Evolutionary conservation across 2,113 vertebrate species (phyloP).

Genomic region (Aythya baeri): DNA sequence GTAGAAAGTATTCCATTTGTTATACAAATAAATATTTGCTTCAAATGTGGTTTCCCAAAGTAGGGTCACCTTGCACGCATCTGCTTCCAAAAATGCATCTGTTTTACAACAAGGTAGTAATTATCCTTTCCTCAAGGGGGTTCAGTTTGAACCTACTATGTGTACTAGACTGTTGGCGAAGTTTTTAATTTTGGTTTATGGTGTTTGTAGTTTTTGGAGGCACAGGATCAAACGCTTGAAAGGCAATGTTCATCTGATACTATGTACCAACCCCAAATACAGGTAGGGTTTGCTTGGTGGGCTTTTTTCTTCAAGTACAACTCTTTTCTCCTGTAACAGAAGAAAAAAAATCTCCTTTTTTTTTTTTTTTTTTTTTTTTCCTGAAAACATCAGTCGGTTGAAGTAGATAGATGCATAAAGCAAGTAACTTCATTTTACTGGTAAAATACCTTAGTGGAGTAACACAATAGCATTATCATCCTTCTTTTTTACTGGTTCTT

Average conservation of each 20-base stretch:
- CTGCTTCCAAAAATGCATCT: conserved; percentile 80
- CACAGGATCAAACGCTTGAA: conserved; percentile 77
- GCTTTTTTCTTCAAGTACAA: conserved; percentile 38
- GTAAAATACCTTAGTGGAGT: conserved; percentile 53
- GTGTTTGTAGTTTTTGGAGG: conserved; percentile 75
- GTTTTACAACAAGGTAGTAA: conserved; percentile 82
- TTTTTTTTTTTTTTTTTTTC: background rate
- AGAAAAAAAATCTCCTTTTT: background rate
- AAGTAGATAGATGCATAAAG: conserved; percentile 21
- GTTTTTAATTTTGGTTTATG: conserved; percentile 77
- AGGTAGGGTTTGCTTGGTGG: conserved; percentile 49
- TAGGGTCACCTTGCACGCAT: conserved; percentile 80
- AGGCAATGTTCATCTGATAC: conserved; percentile 65
- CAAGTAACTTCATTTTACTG: conserved; percentile 52
- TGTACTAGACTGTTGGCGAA: conserved; percentile 72
- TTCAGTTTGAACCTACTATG: conserved; percentile 80
- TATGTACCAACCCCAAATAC: conserved; percentile 47
- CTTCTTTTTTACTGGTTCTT: conserved; percentile 63
- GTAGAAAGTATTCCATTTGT: conserved; percentile 79
- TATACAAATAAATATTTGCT: conserved; percentile 81
- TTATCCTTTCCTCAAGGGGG: conserved; percentile 79
- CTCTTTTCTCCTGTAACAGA: background rate
- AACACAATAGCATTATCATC: conserved; percentile 55
- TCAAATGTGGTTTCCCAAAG: conserved; percentile 81
- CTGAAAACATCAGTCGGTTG: conserved; percentile 5